Base-by-base conservation (phyloP, 2,888 invertebrate genomes). In the Limnephilus auricula region DNA sequence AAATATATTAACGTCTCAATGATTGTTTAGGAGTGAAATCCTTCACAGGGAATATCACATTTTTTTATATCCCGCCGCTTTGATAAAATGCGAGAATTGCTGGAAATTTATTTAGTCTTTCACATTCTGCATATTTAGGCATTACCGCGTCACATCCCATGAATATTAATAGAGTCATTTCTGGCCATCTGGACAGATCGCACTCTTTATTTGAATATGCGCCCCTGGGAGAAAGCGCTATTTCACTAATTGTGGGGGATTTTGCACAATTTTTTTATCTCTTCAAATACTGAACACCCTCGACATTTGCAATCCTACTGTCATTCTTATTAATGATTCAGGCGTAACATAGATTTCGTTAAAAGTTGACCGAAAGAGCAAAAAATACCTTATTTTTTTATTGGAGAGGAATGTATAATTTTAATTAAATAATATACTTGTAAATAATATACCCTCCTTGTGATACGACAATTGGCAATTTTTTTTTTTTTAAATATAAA, bases 1-100 rank as follows among this genome's bases (percentile, higher is more conserved):
- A 90, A 91, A 93, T 93, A 92, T 90, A 92, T 93, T 91, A 87
- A 84, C 89, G 90, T 90, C 90, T 91, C 86, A 92, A 92, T 91
- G 90, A 92, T 92, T 91, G 89, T 91, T 90, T 79, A 65, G 80
- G 32, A 79, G 89, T 45, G 90, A 90, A 91, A 88, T 91, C 34
- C 79, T 89, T 31, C 18, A 9, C 89, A 31, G 50, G 50, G 83
- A 82, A 88, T 65, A 40, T 65, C 25, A 83, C 89, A 30, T 31
- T 84, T 89, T 91, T 89, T 79, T 40, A 65, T 87, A 79, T 88
- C 45, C 32, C 65, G 40, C 79, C 89, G 50, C 79, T 91, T 91
- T 89, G 82, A 91, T 91, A 83, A 91, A 91, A 85, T 32, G 79
- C 85, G 85, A 50, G 89, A 89, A 89, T 86, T 80, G 85, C 79